phyloP scores from a whole-genome alignment of 2,888 invertebrate genomes.

The Halictus quadricinctus region DNA sequence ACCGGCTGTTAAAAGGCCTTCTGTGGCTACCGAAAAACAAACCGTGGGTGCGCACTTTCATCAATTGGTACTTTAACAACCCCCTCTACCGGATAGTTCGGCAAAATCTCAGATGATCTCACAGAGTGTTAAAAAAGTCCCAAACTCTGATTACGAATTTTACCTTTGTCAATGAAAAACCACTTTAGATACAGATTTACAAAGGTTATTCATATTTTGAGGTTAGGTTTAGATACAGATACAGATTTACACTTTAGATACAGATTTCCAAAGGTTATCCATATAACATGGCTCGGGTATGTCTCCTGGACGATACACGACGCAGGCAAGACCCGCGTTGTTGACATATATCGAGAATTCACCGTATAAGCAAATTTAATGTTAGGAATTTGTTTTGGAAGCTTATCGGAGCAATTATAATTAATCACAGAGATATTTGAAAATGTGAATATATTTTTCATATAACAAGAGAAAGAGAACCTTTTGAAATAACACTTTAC shows the following conservation, averaged over 20 bases:
- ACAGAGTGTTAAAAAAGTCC: not conserved
- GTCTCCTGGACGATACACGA: no score
- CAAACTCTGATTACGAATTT: not conserved
- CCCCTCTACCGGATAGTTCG: not conserved
- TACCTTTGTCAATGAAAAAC: not conserved
- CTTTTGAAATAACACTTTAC: no score
- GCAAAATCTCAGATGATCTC: not conserved
- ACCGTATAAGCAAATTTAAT: no score
- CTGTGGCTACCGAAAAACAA: slow-evolving; percentile 39
- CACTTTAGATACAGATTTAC: not conserved
- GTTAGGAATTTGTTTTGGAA: no score
- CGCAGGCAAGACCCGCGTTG: no score
- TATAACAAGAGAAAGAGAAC: no score
- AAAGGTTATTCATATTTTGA: not conserved
- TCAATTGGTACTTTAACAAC: not conserved
- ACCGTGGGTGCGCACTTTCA: slow-evolving; percentile 20
- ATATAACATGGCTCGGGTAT: no score
- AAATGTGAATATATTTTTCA: no score
- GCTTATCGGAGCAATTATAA: no score
- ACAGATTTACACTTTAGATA: not conserved
- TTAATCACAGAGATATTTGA: no score
- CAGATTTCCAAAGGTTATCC: not conserved
- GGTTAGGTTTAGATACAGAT: no score
- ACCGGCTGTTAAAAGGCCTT: slow-evolving; percentile 24
- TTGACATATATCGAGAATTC: no score